These are phyloP conservation scores for Oncopodura yosiiana DNA, from an alignment of 1,140 invertebrate genomes.

Conservation along the genomic window DNA sequence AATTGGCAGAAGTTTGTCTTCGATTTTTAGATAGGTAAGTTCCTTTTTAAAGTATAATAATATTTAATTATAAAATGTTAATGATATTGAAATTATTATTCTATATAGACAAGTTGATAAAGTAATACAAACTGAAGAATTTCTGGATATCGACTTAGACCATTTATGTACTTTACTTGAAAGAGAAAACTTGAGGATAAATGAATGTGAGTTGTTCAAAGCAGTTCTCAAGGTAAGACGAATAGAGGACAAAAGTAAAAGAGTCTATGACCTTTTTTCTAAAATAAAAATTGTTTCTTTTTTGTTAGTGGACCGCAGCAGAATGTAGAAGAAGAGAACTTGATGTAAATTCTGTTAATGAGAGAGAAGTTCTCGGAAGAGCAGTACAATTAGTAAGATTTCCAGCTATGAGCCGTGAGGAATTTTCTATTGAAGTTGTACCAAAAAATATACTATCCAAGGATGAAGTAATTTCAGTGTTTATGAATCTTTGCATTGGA, in stretches of 20 bases:
- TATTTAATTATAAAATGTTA: background rate
- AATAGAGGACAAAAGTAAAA: background rate
- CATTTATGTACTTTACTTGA: slow-evolving; percentile 69
- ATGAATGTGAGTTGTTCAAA: slow-evolving; percentile 71
- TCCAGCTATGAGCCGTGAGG: slow-evolving; percentile 77
- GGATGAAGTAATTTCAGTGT: slow-evolving; percentile 64
- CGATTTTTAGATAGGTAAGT: slow-evolving; percentile 28
- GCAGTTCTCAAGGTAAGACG: slow-evolving; percentile 43
- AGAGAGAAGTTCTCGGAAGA: slow-evolving; percentile 56
- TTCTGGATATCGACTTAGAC: slow-evolving; percentile 75
- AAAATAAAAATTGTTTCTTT: background rate
- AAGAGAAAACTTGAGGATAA: slow-evolving; percentile 68
- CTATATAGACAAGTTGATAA: slow-evolving; percentile 32
- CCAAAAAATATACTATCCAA: slow-evolving; percentile 66
- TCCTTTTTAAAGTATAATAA: background rate
- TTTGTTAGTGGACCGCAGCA: slow-evolving; percentile 61
- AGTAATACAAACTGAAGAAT: slow-evolving; percentile 64
- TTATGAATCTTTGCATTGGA: slow-evolving; percentile 68
- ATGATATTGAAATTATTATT: background rate
- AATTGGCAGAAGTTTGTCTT: slow-evolving; percentile 45
- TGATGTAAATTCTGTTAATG: slow-evolving; percentile 56
- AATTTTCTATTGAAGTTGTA: slow-evolving; percentile 72
- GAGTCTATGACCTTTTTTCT: too few relatives aligned
- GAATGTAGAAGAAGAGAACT: slow-evolving; percentile 61
- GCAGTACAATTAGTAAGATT: slow-evolving; percentile 68